Evolutionary conservation across 2,888 invertebrate genomes (phyloP).

Genomic region (Drosophila ustulata): DNA sequence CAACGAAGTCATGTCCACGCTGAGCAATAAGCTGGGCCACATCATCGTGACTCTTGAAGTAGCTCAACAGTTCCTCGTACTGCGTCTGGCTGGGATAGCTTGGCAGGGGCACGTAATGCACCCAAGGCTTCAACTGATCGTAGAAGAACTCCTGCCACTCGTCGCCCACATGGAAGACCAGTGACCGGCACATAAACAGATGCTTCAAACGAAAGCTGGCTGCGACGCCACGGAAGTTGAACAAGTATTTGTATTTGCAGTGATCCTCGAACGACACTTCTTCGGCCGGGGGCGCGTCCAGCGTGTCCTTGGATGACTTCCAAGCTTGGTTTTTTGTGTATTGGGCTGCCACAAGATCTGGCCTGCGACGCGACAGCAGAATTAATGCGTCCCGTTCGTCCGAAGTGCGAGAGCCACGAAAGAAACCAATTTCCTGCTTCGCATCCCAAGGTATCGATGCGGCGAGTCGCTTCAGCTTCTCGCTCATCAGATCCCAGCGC

Average conservation of each 20-base stretch:
- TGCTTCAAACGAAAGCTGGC: conserved; percentile 99
- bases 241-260: conserved; percentile 96
- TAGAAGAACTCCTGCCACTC: conserved; percentile 99
- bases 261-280: conserved; percentile 96
- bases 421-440: conserved; percentile 91
- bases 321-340: conserved; percentile 99
- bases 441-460: conserved; percentile 90
- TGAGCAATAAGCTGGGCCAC: conserved; percentile 92
- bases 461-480: conserved; percentile 89
- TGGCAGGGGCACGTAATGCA: conserved; percentile 96
- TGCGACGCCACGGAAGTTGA: conserved; percentile 98
- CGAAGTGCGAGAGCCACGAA: conserved; percentile 97
- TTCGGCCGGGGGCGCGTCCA: conserved; percentile 92
- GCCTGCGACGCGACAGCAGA: conserved; percentile 90
- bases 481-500: conserved; percentile 94
- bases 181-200: conserved; percentile 95
- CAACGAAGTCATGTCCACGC: conserved; percentile 93
- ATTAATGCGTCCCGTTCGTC: conserved; percentile 95
- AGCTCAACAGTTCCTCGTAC: conserved; percentile 90
- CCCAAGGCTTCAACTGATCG: conserved; percentile 95
- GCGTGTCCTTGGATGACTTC: conserved; percentile 97
- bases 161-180: conserved; percentile 97
- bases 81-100: conserved; percentile 89
- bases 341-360: conserved; percentile 94
- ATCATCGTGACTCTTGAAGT: conserved; percentile 91